phyloP scores from a whole-genome alignment of 2,888 invertebrate genomes.

The Protonemura montana region DNA sequence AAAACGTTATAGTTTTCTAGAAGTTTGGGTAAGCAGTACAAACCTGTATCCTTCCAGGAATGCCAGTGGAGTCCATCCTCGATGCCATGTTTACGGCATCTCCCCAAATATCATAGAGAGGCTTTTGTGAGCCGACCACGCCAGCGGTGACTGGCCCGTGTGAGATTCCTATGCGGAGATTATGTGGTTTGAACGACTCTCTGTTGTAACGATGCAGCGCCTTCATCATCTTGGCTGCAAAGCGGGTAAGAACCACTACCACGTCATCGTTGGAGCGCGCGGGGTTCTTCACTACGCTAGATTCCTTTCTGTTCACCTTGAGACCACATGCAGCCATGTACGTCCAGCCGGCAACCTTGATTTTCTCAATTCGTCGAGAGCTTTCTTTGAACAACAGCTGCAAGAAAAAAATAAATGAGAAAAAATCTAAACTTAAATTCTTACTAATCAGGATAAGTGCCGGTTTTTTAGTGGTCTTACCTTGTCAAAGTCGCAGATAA shows the following conservation, averaged over 20 bases:
- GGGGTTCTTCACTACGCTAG: slow-evolving; percentile 55
- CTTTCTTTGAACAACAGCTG: slow-evolving; percentile 72
- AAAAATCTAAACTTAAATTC: slow-evolving; percentile 1
- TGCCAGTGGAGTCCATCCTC: slow-evolving; percentile 92
- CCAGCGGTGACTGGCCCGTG: slow-evolving; percentile 93
- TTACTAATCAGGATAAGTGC: slow-evolving; percentile 20
- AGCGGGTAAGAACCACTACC: slow-evolving; percentile 70
- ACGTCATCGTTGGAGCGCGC: slow-evolving; percentile 56
- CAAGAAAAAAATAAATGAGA: slow-evolving; percentile 50
- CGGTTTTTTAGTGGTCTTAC: no score
- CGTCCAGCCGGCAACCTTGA: slow-evolving; percentile 95
- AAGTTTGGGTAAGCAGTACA: no score
- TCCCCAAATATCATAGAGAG: slow-evolving; percentile 96
- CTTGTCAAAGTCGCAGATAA: slow-evolving; percentile 93
- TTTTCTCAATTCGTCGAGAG: slow-evolving; percentile 84
- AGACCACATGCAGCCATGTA: slow-evolving; percentile 98
- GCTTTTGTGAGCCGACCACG: slow-evolving; percentile 92
- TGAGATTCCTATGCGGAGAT: slow-evolving; percentile 85
- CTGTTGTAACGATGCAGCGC: slow-evolving; percentile 68
- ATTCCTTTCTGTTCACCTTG: slow-evolving; percentile 74
- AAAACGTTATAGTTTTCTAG: no score
- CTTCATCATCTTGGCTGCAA: slow-evolving; percentile 77
- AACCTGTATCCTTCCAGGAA: slow-evolving; percentile 78
- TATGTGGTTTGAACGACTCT: slow-evolving; percentile 68
- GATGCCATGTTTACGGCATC: slow-evolving; percentile 97